Percentiles rank a stretch among this genome's conserved stretches.
phyloP scores from a whole-genome alignment of 1,140 invertebrate genomes.

The Drosophila erecta region DNA sequence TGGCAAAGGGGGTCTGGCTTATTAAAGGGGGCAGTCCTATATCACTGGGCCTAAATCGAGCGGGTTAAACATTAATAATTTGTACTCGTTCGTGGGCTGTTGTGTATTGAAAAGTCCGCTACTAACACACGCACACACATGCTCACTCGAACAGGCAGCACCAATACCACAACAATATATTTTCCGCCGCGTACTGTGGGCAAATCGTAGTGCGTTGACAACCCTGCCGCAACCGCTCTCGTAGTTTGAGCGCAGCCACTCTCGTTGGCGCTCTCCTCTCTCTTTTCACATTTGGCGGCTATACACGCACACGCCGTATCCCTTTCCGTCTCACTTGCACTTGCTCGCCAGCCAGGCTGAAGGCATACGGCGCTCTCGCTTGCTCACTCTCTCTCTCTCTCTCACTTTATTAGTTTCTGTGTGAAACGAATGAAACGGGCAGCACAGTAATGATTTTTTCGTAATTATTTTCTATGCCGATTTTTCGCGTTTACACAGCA shows the following conservation, averaged over 20 bases:
- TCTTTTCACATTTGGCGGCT: slow-evolving; percentile 70
- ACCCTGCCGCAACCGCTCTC: slow-evolving; percentile 39
- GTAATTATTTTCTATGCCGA: slow-evolving; percentile 62
- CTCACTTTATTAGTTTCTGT: slow-evolving; percentile 71
- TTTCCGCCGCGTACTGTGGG: slow-evolving; percentile 52
- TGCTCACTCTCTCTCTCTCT: slow-evolving; percentile 56
- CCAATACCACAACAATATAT: slow-evolving; percentile 47
- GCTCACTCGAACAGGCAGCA: slow-evolving; percentile 13
- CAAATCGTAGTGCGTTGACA: slow-evolving; percentile 67
- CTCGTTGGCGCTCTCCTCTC: slow-evolving; percentile 23
- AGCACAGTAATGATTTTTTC: slow-evolving; percentile 75
- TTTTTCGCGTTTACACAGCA: slow-evolving; percentile 56
- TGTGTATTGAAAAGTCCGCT: slow-evolving; percentile 73
- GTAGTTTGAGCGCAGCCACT: slow-evolving; percentile 12
- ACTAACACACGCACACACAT: slow-evolving; percentile 44
- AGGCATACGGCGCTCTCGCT: slow-evolving; percentile 49
- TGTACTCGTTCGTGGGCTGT: slow-evolving; percentile 61
- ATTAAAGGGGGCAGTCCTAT: slow-evolving; percentile 1
- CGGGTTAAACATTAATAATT: slow-evolving; percentile 55
- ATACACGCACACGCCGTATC: slow-evolving; percentile 69
- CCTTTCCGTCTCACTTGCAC: slow-evolving; percentile 73
- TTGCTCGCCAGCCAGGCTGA: slow-evolving; percentile 32
- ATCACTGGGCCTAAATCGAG: slow-evolving; percentile 31
- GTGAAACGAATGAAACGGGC: slow-evolving; percentile 58
- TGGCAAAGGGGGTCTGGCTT: slow-evolving; percentile 38